phyloP scores from a whole-genome alignment of 2,113 vertebrate genomes.

The Acinonyx jubatus region DNA sequence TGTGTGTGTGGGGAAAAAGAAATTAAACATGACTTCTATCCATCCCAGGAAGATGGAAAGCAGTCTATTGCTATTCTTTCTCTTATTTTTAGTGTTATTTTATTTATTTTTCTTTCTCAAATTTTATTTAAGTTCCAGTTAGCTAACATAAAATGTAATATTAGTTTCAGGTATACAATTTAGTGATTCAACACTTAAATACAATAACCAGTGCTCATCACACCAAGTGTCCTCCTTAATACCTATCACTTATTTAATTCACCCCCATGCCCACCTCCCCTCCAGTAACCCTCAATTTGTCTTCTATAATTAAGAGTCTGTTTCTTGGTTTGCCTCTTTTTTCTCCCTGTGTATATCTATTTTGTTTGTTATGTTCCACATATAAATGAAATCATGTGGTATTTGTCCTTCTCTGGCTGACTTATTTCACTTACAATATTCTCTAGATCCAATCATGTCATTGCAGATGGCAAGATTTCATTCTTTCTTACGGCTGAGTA shows the following conservation, averaged over 20 bases:
- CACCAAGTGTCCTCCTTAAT: not conserved
- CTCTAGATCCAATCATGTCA: not conserved
- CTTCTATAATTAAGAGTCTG: not conserved
- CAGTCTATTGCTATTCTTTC: not conserved
- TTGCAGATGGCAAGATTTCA: not conserved
- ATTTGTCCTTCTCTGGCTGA: not conserved
- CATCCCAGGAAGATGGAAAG: not conserved
- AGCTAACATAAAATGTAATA: not conserved
- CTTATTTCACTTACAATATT: not conserved
- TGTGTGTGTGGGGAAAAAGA: rapidly evolving
- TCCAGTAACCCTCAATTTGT: not conserved
- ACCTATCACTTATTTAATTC: not conserved
- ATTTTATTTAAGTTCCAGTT: not conserved
- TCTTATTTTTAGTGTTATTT: not conserved
- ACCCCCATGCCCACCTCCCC: not conserved
- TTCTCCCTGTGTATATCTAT: not conserved
- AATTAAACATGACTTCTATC: not conserved
- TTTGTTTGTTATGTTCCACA: not conserved
- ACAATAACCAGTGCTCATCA: not conserved
- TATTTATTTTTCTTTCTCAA: not conserved
- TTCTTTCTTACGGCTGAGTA: not conserved
- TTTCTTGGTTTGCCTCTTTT: not conserved
- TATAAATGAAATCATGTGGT: not conserved
- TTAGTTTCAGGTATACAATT: not conserved
- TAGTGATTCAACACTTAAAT: not conserved